These are phyloP conservation scores for Montifringilla adamsi DNA, from an alignment of 2,113 vertebrate genomes.

Conservation along the genomic window DNA sequence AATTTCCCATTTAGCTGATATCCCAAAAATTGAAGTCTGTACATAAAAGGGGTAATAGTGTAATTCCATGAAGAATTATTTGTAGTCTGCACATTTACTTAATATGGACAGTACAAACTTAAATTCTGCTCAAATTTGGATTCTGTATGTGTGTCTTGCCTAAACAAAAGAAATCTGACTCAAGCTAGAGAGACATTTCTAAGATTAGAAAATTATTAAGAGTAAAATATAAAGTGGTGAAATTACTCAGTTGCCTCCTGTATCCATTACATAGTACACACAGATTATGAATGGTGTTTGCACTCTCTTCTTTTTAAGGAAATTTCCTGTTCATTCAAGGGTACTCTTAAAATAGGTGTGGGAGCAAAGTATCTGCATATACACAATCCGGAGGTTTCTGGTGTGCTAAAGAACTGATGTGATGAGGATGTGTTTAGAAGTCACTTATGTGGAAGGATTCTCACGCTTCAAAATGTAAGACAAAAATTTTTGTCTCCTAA, in stretches of 20 bases:
- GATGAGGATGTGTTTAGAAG: neutral
- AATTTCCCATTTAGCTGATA: neutral
- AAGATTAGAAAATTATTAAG: neutral
- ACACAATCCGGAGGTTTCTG: neutral
- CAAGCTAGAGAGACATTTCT: neutral
- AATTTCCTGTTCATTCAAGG: neutral
- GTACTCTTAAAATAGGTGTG: neutral
- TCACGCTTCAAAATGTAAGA: rapidly evolving
- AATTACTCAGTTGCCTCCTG: neutral
- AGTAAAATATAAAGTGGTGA: neutral
- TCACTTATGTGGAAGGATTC: neutral
- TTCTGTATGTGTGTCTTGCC: neutral
- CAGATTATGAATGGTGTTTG: neutral
- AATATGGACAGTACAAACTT: neutral
- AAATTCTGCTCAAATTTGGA: neutral
- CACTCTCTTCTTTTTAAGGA: neutral
- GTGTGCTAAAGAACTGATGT: neutral
- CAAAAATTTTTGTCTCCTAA: neutral
- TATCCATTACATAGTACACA: rapidly evolving
- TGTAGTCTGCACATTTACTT: neutral
- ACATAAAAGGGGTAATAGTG: neutral
- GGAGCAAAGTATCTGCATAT: neutral
- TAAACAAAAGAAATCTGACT: neutral
- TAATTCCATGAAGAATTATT: neutral
- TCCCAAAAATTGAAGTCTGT: neutral